Evolutionary conservation across 2,888 invertebrate species (phyloP).

Genomic region (Hydrotaea diabolus): DNA sequence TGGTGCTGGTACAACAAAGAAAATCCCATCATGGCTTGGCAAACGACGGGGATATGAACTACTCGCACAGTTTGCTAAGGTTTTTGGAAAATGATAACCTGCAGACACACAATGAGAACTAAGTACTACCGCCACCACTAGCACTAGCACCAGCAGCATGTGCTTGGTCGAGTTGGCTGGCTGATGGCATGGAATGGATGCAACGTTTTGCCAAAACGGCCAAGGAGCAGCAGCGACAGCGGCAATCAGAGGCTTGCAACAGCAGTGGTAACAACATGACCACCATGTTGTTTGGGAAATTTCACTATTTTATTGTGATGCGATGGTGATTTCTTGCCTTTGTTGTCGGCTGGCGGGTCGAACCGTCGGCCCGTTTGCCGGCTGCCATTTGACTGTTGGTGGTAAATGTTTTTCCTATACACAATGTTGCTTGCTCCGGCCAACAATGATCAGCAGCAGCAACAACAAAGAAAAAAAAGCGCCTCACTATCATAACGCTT

Average conservation of each 20-base stretch:
- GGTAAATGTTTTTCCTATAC: not conserved
- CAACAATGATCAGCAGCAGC: not conserved
- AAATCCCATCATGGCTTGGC: constrained; percentile 52
- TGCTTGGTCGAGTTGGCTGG: constrained; percentile 27
- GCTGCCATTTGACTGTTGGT: constrained; percentile 36
- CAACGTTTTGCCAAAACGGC: not conserved
- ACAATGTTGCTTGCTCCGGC: not conserved
- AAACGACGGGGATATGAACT: constrained; percentile 18
- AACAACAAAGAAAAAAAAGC: constrained; percentile 50
- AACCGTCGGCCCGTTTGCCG: not conserved
- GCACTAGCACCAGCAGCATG: constrained; percentile 15
- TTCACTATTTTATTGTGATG: constrained; percentile 45
- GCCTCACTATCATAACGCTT: constrained; percentile 77
- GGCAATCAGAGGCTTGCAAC: constrained; percentile 35
- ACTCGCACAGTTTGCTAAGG: not conserved
- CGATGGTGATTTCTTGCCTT: constrained; percentile 38
- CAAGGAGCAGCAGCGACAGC: constrained; percentile 43
- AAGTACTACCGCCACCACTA: constrained; percentile 13
- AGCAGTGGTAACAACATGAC: constrained; percentile 63
- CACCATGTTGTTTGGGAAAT: constrained; percentile 66
- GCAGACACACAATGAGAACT: constrained; percentile 38
- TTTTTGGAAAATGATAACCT: constrained; percentile 46
- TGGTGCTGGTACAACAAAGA: constrained; percentile 20
- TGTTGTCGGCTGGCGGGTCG: not conserved
- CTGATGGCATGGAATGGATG: constrained; percentile 12